Evolutionary conservation across 2,888 invertebrate genomes (phyloP).

Genomic region (Acronicta alni): DNA sequence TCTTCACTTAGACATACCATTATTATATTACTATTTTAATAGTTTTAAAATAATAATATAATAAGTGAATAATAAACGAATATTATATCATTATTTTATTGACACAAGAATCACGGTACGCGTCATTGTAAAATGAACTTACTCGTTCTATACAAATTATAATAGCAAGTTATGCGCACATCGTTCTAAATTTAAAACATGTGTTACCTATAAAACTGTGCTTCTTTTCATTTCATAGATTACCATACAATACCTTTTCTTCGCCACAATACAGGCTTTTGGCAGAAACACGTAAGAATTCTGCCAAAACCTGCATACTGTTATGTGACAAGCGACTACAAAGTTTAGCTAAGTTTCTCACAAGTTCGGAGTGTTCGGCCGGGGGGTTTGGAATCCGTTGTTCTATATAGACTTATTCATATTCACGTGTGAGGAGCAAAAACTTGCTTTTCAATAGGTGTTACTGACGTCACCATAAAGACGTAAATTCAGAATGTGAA

Average conservation of each 20-base stretch:
- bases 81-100: no score
- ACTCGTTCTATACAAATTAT: no score
- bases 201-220: background rate
- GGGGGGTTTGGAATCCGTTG: slow-evolving; percentile 3
- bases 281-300: slow-evolving; percentile 49
- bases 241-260: slow-evolving; percentile 39
- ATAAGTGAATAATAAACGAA: no score
- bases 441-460: no score
- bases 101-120: no score
- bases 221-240: slow-evolving; percentile 22
- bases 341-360: slow-evolving; percentile 45
- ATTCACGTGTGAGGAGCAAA: background rate
- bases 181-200: background rate
- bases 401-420: background rate
- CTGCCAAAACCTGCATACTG: slow-evolving; percentile 51
- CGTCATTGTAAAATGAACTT: no score
- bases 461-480: no score
- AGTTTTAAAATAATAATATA: no score
- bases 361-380: slow-evolving; percentile 34
- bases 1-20: no score
- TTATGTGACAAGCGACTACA: slow-evolving; percentile 43
- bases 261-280: slow-evolving; percentile 40
- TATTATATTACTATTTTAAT: no score
- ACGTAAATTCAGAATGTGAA: no score
- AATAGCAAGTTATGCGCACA: background rate